Evolutionary conservation across 2,797 vertebrate species (phyloP).

Genomic region (Coregonus sp.): DNA sequence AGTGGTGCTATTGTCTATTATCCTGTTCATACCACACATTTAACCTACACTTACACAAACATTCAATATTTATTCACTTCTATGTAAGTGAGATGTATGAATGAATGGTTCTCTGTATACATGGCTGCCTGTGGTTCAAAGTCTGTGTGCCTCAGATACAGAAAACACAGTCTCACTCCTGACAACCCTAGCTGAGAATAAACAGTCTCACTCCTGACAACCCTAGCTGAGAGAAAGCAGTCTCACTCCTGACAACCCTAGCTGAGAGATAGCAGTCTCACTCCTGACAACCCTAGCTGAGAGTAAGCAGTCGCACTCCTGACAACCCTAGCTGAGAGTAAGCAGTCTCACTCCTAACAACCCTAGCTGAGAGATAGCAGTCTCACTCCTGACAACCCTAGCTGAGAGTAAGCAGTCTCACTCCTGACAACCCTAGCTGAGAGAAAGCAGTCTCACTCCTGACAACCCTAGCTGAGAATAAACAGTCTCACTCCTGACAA

Average conservation of each 20-base stretch:
- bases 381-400: too few relatives aligned
- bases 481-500: not conserved
- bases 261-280: too few relatives aligned
- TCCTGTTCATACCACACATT: not conserved
- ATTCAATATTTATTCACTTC: not conserved
- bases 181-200: slow-evolving; percentile 26
- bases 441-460: slow-evolving; percentile 14
- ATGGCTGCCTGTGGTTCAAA: slow-evolving; percentile 3
- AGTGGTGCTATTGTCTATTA: not conserved
- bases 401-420: too few relatives aligned
- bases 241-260: slow-evolving; percentile 22
- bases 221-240: not conserved
- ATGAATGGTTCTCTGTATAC: not conserved
- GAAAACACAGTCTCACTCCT: slow-evolving; percentile 21
- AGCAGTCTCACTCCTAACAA: too few relatives aligned
- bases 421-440: too few relatives aligned
- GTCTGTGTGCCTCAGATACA: not conserved
- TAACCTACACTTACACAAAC: not conserved
- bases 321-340: too few relatives aligned
- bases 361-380: too few relatives aligned
- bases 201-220: not conserved
- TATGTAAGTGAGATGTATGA: not conserved
- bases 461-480: slow-evolving; percentile 26
- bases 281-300: too few relatives aligned
- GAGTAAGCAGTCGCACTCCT: too few relatives aligned